Evolutionary conservation across 2,797 vertebrate genomes (phyloP).

Genomic region (Melopsittacus undulatus): DNA sequence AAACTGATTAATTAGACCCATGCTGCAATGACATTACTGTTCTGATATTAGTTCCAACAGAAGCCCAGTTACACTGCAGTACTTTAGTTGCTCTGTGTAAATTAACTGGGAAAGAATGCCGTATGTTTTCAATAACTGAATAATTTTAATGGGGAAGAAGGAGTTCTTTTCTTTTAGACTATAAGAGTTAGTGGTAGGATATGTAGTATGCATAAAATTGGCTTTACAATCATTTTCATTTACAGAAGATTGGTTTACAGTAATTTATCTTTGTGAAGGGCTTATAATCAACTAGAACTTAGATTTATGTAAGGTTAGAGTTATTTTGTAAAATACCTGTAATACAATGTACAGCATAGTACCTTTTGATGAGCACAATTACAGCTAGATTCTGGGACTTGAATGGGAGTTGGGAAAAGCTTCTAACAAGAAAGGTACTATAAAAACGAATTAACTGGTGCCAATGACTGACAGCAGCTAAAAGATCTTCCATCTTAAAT

Average conservation of each 20-base stretch:
- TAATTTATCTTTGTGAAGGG: conserved; percentile 26
- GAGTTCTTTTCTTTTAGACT: conserved; percentile 36
- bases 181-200: background rate
- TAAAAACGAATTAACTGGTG: background rate
- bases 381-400: background rate
- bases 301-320: conserved; percentile 9
- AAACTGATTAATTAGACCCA: conserved; percentile 74
- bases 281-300: conserved; percentile 21
- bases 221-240: conserved; percentile 23
- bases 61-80: conserved; percentile 37
- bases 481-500: background rate
- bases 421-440: background rate
- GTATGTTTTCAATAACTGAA: conserved; percentile 58
- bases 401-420: background rate
- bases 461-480: background rate
- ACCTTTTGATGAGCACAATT: background rate
- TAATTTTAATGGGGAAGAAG: conserved; percentile 62
- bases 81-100: conserved; percentile 61
- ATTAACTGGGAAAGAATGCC: conserved; percentile 53
- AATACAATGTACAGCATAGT: background rate
- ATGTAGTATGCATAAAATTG: background rate
- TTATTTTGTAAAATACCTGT: conserved; percentile 23
- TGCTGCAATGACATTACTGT: conserved; percentile 64
- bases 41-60: conserved; percentile 47
- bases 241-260: conserved; percentile 25